A percentile compares a stretch with the other conserved stretches of the same genome.
Evolutionary conservation across 2,888 invertebrate genomes (phyloP).

Genomic region (Aphidoletes aphidimyza): DNA sequence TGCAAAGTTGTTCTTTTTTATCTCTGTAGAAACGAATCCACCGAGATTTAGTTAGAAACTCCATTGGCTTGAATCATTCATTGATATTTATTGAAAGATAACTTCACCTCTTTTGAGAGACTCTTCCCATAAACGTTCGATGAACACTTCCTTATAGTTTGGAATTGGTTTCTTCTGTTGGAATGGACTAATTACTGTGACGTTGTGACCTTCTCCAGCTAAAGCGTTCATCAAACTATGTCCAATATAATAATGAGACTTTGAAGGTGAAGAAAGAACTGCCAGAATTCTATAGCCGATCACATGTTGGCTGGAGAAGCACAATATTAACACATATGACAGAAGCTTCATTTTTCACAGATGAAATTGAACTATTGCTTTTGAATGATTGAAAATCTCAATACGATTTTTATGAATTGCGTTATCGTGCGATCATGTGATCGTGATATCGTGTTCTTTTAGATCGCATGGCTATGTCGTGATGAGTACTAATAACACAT

Average conservation of each 20-base stretch:
- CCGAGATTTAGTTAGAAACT: too few species aligned
- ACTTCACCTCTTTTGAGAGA: too few species aligned
- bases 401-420: too few species aligned
- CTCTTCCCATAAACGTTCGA: background rate
- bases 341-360: too few species aligned
- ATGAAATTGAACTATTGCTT: too few species aligned
- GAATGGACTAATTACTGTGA: conserved; percentile 61
- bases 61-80: background rate
- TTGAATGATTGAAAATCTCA: too few species aligned
- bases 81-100: background rate
- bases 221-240: conserved; percentile 63
- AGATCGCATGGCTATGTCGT: too few species aligned
- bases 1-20: background rate
- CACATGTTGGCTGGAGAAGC: background rate
- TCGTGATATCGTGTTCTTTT: too few species aligned
- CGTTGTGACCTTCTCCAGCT: conserved; percentile 63
- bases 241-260: conserved; percentile 62
- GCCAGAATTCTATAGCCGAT: conserved; percentile 33
- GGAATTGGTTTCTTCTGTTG: conserved; percentile 42
- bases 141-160: conserved; percentile 35
- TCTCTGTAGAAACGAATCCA: background rate
- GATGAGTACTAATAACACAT: too few species aligned
- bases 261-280: conserved; percentile 54
- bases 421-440: too few species aligned
- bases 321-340: background rate